Evolutionary conservation across 92 coral and sea anemone genomes (phyloP).

Genomic region (Umimayanthus kanabou): DNA sequence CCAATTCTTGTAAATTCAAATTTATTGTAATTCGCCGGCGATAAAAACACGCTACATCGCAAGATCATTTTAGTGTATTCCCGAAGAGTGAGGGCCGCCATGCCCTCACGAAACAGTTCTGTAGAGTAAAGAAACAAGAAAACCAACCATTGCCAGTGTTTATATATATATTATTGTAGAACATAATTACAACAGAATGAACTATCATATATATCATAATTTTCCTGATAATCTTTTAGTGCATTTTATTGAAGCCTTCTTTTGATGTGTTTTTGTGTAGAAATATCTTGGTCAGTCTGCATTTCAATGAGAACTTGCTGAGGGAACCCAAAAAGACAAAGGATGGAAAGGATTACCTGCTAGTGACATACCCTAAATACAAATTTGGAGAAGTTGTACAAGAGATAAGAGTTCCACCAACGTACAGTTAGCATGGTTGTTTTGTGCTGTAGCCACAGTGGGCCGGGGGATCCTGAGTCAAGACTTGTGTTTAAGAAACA

Average conservation of each 20-base stretch:
- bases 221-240: not conserved
- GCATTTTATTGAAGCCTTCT: not conserved
- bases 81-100: too few species aligned
- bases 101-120: too few species aligned
- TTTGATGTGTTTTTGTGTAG: slow-evolving; percentile 13
- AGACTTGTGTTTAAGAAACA: too few species aligned
- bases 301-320: slow-evolving; percentile 56
- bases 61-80: too few species aligned
- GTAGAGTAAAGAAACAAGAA: too few species aligned
- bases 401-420: slow-evolving; percentile 51
- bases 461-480: not conserved
- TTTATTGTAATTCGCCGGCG: too few species aligned
- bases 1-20: too few species aligned
- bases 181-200: too few species aligned
- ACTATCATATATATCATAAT: not conserved
- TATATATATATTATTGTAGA: too few species aligned
- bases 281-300: slow-evolving; percentile 54
- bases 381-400: slow-evolving; percentile 53
- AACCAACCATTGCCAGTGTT: too few species aligned
- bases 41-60: too few species aligned
- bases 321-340: slow-evolving; percentile 45
- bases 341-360: slow-evolving; percentile 50
- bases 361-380: slow-evolving; percentile 58
- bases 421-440: slow-evolving; percentile 41
- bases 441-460: slow-evolving; percentile 14